Base-by-base conservation (phyloP, 2,113 vertebrate species). In the Circaetus cinerascens region DNA sequence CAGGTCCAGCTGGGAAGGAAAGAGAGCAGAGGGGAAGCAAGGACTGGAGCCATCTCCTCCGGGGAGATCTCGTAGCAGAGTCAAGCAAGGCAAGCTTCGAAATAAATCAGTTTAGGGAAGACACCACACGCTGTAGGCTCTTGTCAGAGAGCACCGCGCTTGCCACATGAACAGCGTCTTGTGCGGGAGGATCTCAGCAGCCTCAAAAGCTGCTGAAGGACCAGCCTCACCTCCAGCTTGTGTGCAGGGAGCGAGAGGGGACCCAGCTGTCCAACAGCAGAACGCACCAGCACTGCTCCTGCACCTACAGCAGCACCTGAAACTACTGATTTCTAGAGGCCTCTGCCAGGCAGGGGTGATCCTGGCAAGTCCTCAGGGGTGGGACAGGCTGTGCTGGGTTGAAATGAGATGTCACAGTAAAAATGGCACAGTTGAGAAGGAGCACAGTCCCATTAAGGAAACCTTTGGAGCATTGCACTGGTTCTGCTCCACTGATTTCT, bases 141-240 rank as follows among this genome's bases (percentile, higher is more conserved):
- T 53, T 1, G 1, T 18, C 32, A 32, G 59, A 59, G 69, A 55
- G 25, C 69, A 27, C 29, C 0, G 0, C 12, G 2, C 74, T 40
- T 13, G 66, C 66, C 57, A 32, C 32, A 32, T 0, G 4, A 83
- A 12, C 26, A 30, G 64, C 32, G 19, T 10, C 46, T 8, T 2
- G 13, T 10, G 64, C 0, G 3, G 45, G 51, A 57, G 88, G 56
- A 93, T 48, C 79, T 83, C 74, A 22, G 75, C 63, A 43, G 79
- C 80, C 77, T 26, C 67, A 8, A 22, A 72, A 60, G 27, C 69
- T 30, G 34, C 90, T 40, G 40, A 55, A 62, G 69, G 41, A 62
- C 15, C 78, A 59, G 13, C 13, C 66, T 51, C 36, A 21, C 25
- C 78, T 43, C 55, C 79, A 56, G 76, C 29, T 21, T 5, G 21